These are phyloP conservation scores for Phaedon cochleariae DNA, from an alignment of 2,888 invertebrate genomes.

Conservation along the genomic window DNA sequence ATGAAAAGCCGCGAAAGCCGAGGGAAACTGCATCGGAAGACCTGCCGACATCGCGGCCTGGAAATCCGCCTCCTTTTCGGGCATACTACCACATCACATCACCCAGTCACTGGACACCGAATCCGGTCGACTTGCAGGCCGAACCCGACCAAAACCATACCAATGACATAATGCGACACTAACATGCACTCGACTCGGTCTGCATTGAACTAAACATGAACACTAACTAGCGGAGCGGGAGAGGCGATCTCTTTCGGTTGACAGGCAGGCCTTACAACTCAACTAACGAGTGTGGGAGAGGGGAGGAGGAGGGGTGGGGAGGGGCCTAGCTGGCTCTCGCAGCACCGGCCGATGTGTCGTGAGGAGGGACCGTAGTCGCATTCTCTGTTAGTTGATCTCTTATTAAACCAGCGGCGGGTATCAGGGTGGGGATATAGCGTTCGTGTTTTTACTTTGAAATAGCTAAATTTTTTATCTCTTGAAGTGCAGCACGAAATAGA, in stretches of 20 bases:
- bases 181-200: no score
- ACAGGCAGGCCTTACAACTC: constrained; percentile 64
- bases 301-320: constrained; percentile 56
- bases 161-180: no score
- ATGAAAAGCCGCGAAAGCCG: constrained; percentile 67
- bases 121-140: constrained; percentile 24
- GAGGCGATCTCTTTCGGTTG: constrained; percentile 57
- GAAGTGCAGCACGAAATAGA: no score
- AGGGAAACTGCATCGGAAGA: constrained; percentile 61
- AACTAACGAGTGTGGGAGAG: constrained; percentile 61
- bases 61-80: constrained; percentile 61
- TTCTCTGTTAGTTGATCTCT: constrained; percentile 41
- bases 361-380: constrained; percentile 52
- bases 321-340: constrained; percentile 50
- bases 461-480: no score
- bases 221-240: constrained; percentile 47
- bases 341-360: background rate
- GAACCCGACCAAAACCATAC: background rate
- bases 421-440: no score
- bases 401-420: background rate
- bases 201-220: no score
- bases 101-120: constrained; percentile 32
- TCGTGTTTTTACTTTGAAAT: no score
- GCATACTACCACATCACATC: constrained; percentile 54
- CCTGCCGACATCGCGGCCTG: constrained; percentile 61